Base-by-base conservation (phyloP, 2,888 invertebrate genomes). In the Orthosia incerta region DNA sequence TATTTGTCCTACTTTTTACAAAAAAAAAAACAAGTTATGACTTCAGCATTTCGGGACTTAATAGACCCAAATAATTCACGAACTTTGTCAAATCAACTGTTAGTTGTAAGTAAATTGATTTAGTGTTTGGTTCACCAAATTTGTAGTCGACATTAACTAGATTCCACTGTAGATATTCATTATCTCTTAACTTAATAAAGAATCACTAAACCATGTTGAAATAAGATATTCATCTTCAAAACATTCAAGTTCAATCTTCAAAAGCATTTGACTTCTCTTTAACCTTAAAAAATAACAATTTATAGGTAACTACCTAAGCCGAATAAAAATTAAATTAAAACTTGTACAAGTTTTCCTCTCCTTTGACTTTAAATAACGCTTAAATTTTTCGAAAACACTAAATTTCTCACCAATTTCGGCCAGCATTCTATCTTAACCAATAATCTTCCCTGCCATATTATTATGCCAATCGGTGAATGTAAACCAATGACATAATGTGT, bases 401-500 rank as follows among this genome's bases (percentile, higher is more conserved):
- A 63, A 26, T 39, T 61, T n/a, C 3, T 62, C 18, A 2, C 18
- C 11, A 15, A 7, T 53, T 20, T 26, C 9, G 12, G 1, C 39
- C 16, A 18, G 39, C 20, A 57, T 50, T 69, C 9, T 12, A 15
- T n/a, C 18, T 46, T 39, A 0, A 50, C n/a, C 5, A 23, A 61
- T 51, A 20, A 18, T 48, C 18, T 53, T 16, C 26, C 26, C 62
- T 23, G 20, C n/a, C 26, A 13, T 61, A 26, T 57, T 61, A 61
- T 65, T 11, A 67, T 31, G 45, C 68, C 51, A 74, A 81, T 78
- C 50, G 61, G 50, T 50, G 60, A 65, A 65, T 66, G 50, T 50
- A 59, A 76, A 23, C 7, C 18, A 61, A 50, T 23, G 46, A 64
- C 26, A 64, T 68, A 59, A 55, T 79, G 61, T 82, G 53, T 68